Evolutionary conservation across 2,113 vertebrate genomes (phyloP).

Genomic region (Tetrax tetrax): DNA sequence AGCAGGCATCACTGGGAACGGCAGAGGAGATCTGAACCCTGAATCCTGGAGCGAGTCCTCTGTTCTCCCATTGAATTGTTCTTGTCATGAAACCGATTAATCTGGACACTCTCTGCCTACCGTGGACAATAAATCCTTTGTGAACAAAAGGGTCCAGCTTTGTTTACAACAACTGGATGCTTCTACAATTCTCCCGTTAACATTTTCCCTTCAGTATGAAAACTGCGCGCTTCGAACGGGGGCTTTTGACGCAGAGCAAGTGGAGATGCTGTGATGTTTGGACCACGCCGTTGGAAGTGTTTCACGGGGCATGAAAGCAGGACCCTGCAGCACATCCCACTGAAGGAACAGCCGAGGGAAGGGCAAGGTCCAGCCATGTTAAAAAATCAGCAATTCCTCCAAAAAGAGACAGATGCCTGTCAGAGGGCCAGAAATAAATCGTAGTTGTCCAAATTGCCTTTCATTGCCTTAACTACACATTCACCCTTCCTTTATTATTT

Average conservation of each 20-base stretch:
- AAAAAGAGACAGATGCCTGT: background rate
- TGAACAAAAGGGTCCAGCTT: conserved; percentile 45
- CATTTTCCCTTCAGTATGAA: conserved; percentile 21
- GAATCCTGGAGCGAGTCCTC: background rate
- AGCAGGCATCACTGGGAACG: background rate
- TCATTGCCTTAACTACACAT: background rate
- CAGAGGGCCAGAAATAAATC: background rate
- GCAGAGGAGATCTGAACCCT: background rate
- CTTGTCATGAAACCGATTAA: conserved; percentile 63
- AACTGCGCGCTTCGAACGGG: background rate
- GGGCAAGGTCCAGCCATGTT: background rate
- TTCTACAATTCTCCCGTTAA: conserved; percentile 55
- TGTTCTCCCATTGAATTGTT: conserved; percentile 23
- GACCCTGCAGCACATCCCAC: background rate
- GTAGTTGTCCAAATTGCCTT: background rate
- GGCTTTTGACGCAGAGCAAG: background rate
- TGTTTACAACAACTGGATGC: conserved; percentile 63
- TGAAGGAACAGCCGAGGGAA: background rate
- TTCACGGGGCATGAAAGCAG: background rate
- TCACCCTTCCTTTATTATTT: conserved; percentile 15
- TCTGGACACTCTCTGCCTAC: conserved; percentile 55
- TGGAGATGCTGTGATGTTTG: background rate
- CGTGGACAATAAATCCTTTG: conserved; percentile 64
- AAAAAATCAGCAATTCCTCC: background rate
- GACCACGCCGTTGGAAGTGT: background rate